A percentile compares a stretch with the other conserved stretches of the same genome.
phyloP scores from a whole-genome alignment of 53 echinoderm and acorn worm species.

The Apostichopus leukothele region DNA sequence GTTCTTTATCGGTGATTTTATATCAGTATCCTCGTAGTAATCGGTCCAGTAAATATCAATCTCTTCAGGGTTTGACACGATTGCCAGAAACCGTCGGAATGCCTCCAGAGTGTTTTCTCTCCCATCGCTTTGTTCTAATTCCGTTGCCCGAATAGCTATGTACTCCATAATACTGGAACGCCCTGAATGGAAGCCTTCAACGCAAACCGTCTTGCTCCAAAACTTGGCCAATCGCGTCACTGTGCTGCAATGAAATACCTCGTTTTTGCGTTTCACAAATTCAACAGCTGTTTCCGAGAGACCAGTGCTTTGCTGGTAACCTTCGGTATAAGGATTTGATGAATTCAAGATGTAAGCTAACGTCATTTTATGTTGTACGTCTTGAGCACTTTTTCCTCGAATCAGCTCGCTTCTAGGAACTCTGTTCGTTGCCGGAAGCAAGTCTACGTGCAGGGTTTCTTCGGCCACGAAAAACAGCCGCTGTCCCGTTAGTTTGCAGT shows the following conservation, averaged over 20 bases:
- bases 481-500: not conserved
- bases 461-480: not conserved
- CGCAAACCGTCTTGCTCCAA: slow-evolving; percentile 40
- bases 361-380: not conserved
- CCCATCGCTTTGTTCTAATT: slow-evolving; percentile 1
- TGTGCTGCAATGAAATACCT: slow-evolving; percentile 4
- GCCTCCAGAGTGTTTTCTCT: slow-evolving; percentile 12
- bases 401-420: not conserved
- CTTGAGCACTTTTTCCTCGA: not conserved
- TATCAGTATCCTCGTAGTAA: not conserved
- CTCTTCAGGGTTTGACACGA: not conserved
- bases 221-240: slow-evolving; percentile 34
- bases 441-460: not conserved
- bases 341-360: not conserved
- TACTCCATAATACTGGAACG: slow-evolving; percentile 42
- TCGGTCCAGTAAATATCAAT: slow-evolving; percentile 26
- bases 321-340: not conserved
- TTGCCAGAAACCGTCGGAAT: slow-evolving; percentile 10
- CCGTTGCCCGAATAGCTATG: slow-evolving; percentile 25
- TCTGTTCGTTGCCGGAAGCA: not conserved
- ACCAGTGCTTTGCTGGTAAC: slow-evolving; percentile 37
- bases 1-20: not conserved
- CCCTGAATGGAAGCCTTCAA: slow-evolving; percentile 16
- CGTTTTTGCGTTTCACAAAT: slow-evolving; percentile 33
- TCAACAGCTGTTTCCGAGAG: slow-evolving; percentile 42